phyloP scores from a whole-genome alignment of 2,888 invertebrate species.

The Drosophila borborema region DNA sequence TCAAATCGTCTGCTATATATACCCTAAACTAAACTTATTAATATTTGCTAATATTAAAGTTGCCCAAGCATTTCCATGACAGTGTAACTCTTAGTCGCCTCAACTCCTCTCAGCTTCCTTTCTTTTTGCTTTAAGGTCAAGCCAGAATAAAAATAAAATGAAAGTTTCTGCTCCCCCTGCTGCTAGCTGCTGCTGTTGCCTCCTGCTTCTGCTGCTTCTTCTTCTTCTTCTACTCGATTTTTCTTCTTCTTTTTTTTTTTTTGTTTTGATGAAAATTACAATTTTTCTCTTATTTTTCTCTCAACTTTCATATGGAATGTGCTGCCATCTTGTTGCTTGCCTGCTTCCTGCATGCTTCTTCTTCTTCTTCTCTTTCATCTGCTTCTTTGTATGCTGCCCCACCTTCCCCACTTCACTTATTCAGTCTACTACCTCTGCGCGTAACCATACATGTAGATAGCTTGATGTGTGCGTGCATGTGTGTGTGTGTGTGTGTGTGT shows the following conservation, averaged over 20 bases:
- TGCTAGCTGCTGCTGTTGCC: neutral
- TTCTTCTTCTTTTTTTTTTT: conserved; percentile 21
- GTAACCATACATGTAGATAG: conserved; percentile 58
- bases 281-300: conserved; percentile 80
- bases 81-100: conserved; percentile 16
- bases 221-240: conserved; percentile 27
- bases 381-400: conserved; percentile 5
- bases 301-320: conserved; percentile 74
- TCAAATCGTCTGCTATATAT: no score
- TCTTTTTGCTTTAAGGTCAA: conserved; percentile 81
- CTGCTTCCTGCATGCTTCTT: conserved; percentile 35
- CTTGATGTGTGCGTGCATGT: neutral
- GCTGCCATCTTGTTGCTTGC: conserved; percentile 76
- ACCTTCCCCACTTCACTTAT: neutral
- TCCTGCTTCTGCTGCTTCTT: conserved; percentile 7
- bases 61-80: neutral
- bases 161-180: conserved; percentile 30
- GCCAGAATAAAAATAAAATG: conserved; percentile 79
- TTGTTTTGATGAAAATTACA: conserved; percentile 83
- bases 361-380: conserved; percentile 22
- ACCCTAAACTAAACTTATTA: neutral
- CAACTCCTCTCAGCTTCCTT: conserved; percentile 10
- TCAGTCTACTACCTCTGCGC: conserved; percentile 40
- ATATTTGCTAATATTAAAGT: neutral
- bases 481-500: conserved; percentile 23